Base-by-base conservation (phyloP, 35 echinoderm and acorn worm genomes). In the Apostichopus parvimensis region DNA sequence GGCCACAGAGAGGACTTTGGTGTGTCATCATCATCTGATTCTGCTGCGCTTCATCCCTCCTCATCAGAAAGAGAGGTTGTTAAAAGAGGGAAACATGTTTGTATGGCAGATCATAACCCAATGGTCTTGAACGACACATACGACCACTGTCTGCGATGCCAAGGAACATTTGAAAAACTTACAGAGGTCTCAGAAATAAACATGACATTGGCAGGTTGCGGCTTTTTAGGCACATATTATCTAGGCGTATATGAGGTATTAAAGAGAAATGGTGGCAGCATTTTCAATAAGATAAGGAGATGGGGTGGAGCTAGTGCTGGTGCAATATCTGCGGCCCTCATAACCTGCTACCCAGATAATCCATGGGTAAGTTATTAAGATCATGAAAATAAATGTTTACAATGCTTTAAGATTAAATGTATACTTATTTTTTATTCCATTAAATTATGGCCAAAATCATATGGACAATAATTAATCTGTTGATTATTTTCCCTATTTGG, bases 171-270 rank as follows among this genome's bases (percentile, higher is more conserved):
- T 8, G 54, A 84, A 24, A 84, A 84, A 58, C 56, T 84, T 13
- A 84, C 81, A 2, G 81, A 84, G 53, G 81, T 60, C 14, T 84
- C 81, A 58, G 81, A 84, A 58, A 84, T 84, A 55, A 84, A 84
- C 54, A 24, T 84, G 17, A 84, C 81, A 7, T 22, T 84, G 81
- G 53, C 81, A 58, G 81, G 81, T 21, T 84, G 81, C 58, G 81
- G 81, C 6, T 84, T 84, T 59, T 59, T 84, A 12, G 55, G 81
- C 1, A 84, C 81, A 0, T 84, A 84, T 1, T 84, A 84, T 52
- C 54, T 84, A 13, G 81, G 81, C 4, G 81, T 84, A 55, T 84
- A 84, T 18, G 54, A 84, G 81, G 28, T 53, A 0, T 15, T 82
- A 13, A 82, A 82, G 79, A 82, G 20, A 56, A 53, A 82, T 13